Base-by-base conservation (phyloP, 2,888 invertebrate genomes). In the Meteorus cinctellus region DNA sequence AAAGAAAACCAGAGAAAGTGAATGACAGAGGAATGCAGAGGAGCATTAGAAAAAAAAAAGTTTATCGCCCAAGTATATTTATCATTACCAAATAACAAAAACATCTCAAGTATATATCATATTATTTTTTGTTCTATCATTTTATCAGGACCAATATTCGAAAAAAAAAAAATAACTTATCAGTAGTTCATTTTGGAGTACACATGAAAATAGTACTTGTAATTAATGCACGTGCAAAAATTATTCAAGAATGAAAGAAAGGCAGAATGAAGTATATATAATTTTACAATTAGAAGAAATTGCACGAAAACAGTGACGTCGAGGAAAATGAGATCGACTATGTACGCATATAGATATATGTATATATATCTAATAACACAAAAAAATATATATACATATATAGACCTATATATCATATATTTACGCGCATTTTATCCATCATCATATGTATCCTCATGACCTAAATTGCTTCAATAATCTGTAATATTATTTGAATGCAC, bases 101-200 rank as follows among this genome's bases (percentile, higher is more conserved):
- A 67, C 27, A 68, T 45, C 16, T 41, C 24, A 48, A 31, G 1
- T 24, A 45, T 29, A 48, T 45, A 29, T 45, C 27, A 74, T 81
- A 77, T 77, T 76, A 78, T 72, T 74, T 81, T 84, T 77, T 79
- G 82, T 84, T 84, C 81, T 83, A 85, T 82, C 81, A 79, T 62
- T 84, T 83, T 82, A 78, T 83, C 84, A 85, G 85, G 86, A 86
- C 86, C 86, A 86, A 87, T 84, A 84, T 79, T 81, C 81, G 74
- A 80, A 4, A 48, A 48, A 48, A 48, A 48, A 48, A 48, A 16
- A 48, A n/a, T 76, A 78, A 84, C 81, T 74, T 82, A 83, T 81
- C 77, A 80, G 74, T 85, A 82, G 84, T 81, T 82, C 81, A 82
- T 81, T 77, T 81, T 76, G 79, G 75, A 70, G 78, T 81, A 79